Evolutionary conservation across 2,888 invertebrate genomes (phyloP).

Genomic region (Lochmaea capreae): DNA sequence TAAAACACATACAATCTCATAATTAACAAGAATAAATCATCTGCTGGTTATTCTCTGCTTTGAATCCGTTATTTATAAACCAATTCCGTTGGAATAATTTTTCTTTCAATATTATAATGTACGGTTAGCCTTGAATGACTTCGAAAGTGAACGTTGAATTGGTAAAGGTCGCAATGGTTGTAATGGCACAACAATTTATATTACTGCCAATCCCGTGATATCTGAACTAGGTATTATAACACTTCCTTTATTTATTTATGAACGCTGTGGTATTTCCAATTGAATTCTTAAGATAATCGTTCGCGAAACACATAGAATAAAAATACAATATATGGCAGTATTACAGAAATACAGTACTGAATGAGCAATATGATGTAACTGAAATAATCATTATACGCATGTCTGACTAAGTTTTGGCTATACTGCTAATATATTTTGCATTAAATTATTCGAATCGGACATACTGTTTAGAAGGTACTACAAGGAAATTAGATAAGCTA

Average conservation of each 20-base stretch:
- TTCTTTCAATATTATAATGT: conserved; percentile 18
- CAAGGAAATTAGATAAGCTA: no score
- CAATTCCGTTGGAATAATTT: conserved; percentile 30
- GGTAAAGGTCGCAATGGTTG: conserved; percentile 43
- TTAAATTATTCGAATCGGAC: no score
- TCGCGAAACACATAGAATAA: background rate
- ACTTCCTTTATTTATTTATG: conserved; percentile 39
- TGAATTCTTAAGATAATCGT: background rate
- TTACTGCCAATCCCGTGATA: conserved; percentile 32
- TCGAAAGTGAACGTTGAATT: conserved; percentile 45
- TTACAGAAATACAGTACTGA: no score
- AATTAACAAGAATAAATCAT: background rate
- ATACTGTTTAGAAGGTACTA: no score
- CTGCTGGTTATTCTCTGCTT: background rate
- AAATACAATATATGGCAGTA: background rate
- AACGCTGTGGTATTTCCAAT: conserved; percentile 13
- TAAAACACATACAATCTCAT: background rate
- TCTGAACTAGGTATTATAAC: conserved; percentile 25
- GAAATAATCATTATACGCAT: no score
- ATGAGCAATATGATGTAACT: no score
- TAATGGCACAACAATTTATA: conserved; percentile 35
- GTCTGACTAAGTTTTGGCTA: no score
- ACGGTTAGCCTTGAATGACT: conserved; percentile 42
- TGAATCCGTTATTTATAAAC: conserved; percentile 15
- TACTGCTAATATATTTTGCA: no score